Evolutionary conservation across 92 coral and sea anemone genomes (phyloP), one percentile per base, ranked within the genome.

Genomic region (Bergia sp.): DNA sequence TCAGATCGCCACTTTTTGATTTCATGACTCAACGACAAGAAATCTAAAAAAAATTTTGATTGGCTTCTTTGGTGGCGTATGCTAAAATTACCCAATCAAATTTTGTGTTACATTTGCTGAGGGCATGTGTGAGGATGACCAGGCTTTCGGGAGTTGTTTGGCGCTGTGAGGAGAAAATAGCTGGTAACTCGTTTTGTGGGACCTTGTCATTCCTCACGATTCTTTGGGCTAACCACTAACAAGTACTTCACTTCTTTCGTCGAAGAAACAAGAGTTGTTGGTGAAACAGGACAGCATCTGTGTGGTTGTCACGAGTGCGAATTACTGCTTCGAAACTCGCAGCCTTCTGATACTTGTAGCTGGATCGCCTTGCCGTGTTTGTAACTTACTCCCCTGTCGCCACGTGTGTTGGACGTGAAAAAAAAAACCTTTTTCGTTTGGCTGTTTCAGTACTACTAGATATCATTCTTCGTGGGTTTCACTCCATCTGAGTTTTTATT

Each of bases 231-330:
- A 37, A 47, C 79, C 71, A 75, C 42, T 71, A 42, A 41, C 29
- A 84, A 84, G 79, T 84, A 9, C 13, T 45, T 84, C 78, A 69
- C 42, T 73, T 38, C 78, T 43, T 43, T 84, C 65, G 37, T 71
- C 65, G 87, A 84, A 37, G 55, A 71, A 8, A 21, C 75, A 47
- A 45, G 55, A 71, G 23, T 82, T 84, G 66, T 69, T 43, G 67
- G 87, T 84, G 79, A 50, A 84, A 43, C 29, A 65, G 65, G 64
- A 69, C 37, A 65, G 55, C 58, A 29, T 84, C 87, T 84, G 87
- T 84, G 87, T 84, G 87, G 87, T 84, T 84, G 87, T 84, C 87
- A 84, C 78, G 87, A 84, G 87, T 84, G 87, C 78, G 87, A 84
- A 69, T 84, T 84, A 39, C 65, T 49, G 50, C 36, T n/a, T 84